Evolutionary conservation across 2,113 vertebrate genomes (phyloP), one percentile per base, ranked within the genome.

Genomic region (Lophochroa leadbeateri): DNA sequence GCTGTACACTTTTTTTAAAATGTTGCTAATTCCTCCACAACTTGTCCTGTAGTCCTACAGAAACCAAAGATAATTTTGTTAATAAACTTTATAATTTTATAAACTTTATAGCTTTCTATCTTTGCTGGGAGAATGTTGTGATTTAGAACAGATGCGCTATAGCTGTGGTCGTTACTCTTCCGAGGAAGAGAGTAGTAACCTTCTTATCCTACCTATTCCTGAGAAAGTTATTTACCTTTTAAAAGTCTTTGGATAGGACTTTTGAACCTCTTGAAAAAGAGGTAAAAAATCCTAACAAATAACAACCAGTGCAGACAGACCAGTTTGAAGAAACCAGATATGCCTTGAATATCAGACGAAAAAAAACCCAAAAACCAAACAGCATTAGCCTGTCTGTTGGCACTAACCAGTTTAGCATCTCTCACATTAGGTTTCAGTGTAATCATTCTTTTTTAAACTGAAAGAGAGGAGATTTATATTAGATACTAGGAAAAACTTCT

Each of bases 281-380:
- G 7, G 0, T 12, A 13, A 63, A 70, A 84, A 68, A 1, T 8
- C 3, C 1, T 17, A 28, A 49, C 3, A 31, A 55, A 4, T 10
- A 47, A 16, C 27, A 52, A 16, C 10, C 3, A 4, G 4, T 18
- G 7, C 18, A 74, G 37, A 28, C 2, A 61, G 25, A 77, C 2
- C 13, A 37, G 2, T 28, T 60, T 11, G n/a, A 52, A 21, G 44
- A 47, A 74, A 41, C 5, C 5, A 44, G 8, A 4, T 49, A 27
- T 0, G 1, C 37, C 10, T 8, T 18, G 49, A 41, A 3, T 17
- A 33, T 6, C 4, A 47, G 17, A 10, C 23, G 44, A 39, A 61
- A 43, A n/a, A n/a, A n/a, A 2, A 0, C 0, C 1, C 1, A 3
- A 28, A 35, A 77, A 13, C 11, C 3, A 37, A 41, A 7, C 4